Conservation (phyloP, 2,888 invertebrate species). For the Hydrotaea diabolus region DNA sequence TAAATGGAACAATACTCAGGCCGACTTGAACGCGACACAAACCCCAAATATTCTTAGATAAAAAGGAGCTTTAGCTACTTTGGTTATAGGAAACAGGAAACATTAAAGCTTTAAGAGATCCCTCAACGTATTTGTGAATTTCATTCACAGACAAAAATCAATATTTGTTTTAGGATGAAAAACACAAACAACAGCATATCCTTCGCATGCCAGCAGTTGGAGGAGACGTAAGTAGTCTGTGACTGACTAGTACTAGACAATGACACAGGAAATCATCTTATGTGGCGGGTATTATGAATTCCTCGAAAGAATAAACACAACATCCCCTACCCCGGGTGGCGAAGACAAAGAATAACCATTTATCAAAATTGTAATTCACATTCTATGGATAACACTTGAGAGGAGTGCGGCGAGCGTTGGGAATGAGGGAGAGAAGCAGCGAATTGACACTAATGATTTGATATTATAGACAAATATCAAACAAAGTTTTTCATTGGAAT, state of each 20-base stretch:
- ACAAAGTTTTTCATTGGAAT: background rate
- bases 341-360: background rate
- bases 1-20: background rate
- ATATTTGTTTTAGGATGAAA: slow-evolving; percentile 9
- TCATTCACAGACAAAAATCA: background rate
- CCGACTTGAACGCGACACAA: no score
- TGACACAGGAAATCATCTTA: slow-evolving; percentile 17
- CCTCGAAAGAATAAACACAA: background rate
- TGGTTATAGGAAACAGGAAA: no score
- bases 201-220: background rate
- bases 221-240: background rate
- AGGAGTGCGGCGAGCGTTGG: no score
- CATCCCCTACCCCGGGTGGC: background rate
- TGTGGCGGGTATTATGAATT: background rate
- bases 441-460: slow-evolving; percentile 42
- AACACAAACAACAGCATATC: background rate
- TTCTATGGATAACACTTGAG: background rate
- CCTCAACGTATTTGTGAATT: background rate
- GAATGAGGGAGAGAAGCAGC: background rate
- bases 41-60: background rate
- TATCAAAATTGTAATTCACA: slow-evolving; percentile 8
- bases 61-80: background rate
- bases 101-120: slow-evolving; percentile 13
- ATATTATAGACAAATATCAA: slow-evolving; percentile 20
- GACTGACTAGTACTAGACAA: background rate